Evolutionary conservation across 2,888 invertebrate species (phyloP), one percentile per base, ranked within the genome.

Genomic region (Macrosoma leucophasiata): DNA sequence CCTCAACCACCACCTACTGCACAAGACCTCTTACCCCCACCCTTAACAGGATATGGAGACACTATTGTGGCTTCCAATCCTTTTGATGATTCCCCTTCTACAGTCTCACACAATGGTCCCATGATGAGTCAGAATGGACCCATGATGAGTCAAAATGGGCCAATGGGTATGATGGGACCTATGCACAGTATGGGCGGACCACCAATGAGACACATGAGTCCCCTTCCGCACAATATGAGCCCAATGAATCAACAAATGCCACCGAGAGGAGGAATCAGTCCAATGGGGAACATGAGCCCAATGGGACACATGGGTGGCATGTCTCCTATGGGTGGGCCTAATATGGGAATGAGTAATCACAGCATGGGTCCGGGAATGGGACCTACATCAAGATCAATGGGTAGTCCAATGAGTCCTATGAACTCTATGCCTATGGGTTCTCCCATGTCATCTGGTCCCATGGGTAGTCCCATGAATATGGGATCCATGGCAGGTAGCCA

Each of bases 21-120:
- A 59, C 92, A 90, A 56, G 91, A 94, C 72, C 90, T 94, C 61
- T 78, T 95, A 43, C 87, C 95, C 52, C 95, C 95, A 24, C 95
- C 95, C 13, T 89, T 95, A 58, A 91, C 93, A 25, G 95, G 95
- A 49, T 96, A 94, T 75, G 96, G 96, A 19, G 96, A 96, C 65
- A 96, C 96, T 39, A 95, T 97, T 62, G 91, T 96, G 41, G 96
- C 96, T 36, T 95, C 95, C 43, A 97, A 97, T 78, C 96, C 96
- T 20, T 97, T 97, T 71, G 96, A 97, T 77, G 96, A 97, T 68
- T 93, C 93, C 32, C 94, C 93, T 28, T 88, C 87, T 27, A 88
- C 87, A 29, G 82, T 87, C 28, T 75, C 84, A 46, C 75, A 88
- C 65, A 85, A 85, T 67, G 87, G 87, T 5, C 88, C 88, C 47